These are phyloP conservation scores for Seladonia tumulorum DNA, from an alignment of 2,888 invertebrate species.

Conservation along the genomic window DNA sequence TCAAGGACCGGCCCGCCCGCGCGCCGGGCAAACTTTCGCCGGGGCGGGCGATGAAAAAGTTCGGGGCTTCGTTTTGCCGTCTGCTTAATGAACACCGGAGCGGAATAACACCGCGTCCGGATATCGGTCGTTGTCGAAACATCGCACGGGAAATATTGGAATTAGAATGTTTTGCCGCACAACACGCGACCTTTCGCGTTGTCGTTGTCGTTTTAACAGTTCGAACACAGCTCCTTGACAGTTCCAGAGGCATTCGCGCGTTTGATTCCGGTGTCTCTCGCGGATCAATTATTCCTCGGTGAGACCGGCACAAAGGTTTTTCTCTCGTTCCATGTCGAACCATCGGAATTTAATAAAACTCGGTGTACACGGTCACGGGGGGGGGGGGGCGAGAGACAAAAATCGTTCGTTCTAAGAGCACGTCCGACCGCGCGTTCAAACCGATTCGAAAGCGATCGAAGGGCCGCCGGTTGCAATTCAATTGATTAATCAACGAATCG, in stretches of 20 bases:
- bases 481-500: slow-evolving; percentile 43
- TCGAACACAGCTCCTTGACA: slow-evolving; percentile 49
- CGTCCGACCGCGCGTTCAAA: slow-evolving; percentile 44
- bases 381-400: slow-evolving; percentile 48
- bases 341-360: slow-evolving; percentile 77
- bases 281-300: slow-evolving; percentile 57
- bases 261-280: slow-evolving; percentile 62
- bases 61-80: background rate
- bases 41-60: slow-evolving; percentile 14
- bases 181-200: background rate
- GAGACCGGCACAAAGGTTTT: slow-evolving; percentile 62
- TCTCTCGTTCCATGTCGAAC: slow-evolving; percentile 59
- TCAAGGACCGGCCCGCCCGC: background rate
- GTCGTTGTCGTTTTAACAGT: background rate
- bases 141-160: background rate
- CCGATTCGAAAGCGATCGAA: slow-evolving; percentile 32
- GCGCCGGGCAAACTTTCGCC: slow-evolving; percentile 18
- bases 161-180: background rate
- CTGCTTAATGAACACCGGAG: background rate
- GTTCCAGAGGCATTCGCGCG: slow-evolving; percentile 46
- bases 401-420: slow-evolving; percentile 53
- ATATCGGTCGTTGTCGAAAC: background rate
- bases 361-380: slow-evolving; percentile 58
- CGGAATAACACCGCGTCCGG: background rate
- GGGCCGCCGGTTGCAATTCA: slow-evolving; percentile 55